Base-by-base conservation (phyloP, 2,113 vertebrate genomes). In the Phylloscopus whistleri region DNA sequence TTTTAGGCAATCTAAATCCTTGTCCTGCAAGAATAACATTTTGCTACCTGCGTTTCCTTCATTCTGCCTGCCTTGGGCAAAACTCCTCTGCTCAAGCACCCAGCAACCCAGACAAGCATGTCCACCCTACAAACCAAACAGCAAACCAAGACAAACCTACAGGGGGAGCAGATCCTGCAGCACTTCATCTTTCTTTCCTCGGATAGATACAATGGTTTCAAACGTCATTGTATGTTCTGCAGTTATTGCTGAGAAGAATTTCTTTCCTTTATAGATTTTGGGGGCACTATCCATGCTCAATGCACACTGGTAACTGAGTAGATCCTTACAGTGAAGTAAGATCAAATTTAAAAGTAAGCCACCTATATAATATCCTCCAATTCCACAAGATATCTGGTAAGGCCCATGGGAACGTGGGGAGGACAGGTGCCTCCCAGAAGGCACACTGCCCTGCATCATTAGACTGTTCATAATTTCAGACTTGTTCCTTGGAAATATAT, bases 81-180 rank as follows among this genome's bases (percentile, higher is more conserved):
- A 93, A 69, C 13, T 16, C 27, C 92, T 66, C 55, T 69, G 26
- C 49, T 17, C 16, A 59, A 63, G 56, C 43, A 49, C 30, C 39
- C 43, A n/a, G 59, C 0, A 7, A 68, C n/a, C 46, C 56, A 46
- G 52, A 21, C 0, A 0, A 56, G 46, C 0, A 0, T 2, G 5
- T 51, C 44, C 66, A 90, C 49, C 12, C 48, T 39, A 49, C 80
- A 73, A 93, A 51, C 7, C 63, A 74, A 51, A 58, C 0, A 0
- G 27, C 37, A 84, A 76, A 72, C 13, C 56, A 43, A 83, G 53
- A 52, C 27, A 83, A 73, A 52, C 37, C 52, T 37, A 68, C 0
- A 1, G 69, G 15, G n/a, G 43, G 49, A 83, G 56, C 11, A 1
- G 59, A 75, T 56, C 44, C 73, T 23, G 30, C 16, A 22, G 66